A percentile compares a stretch with the other conserved stretches of the same genome.
These are phyloP conservation scores for Mastomys natalensis DNA, from an alignment of 2,113 vertebrate species.

Conservation along the genomic window DNA sequence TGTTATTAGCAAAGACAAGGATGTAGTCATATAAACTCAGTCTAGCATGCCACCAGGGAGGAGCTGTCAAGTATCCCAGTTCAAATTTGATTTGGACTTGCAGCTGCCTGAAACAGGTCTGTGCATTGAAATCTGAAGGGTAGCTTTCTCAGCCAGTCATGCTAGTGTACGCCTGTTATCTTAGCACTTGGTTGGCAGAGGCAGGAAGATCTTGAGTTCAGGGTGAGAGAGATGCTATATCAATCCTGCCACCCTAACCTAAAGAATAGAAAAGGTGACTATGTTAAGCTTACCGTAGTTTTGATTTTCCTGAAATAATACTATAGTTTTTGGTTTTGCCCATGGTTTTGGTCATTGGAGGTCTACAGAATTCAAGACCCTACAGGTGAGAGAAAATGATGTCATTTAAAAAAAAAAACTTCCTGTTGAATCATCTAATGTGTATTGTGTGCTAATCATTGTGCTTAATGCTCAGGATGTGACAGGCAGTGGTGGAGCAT, in stretches of 20 bases:
- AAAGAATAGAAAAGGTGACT: not conserved
- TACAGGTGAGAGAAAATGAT: not conserved
- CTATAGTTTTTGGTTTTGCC: not conserved
- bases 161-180: not conserved
- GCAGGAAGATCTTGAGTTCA: not conserved
- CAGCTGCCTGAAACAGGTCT: not conserved
- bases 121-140: not conserved
- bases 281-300: not conserved
- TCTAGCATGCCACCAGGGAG: not conserved
- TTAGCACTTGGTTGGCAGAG: not conserved
- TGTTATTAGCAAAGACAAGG: not conserved
- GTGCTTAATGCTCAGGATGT: not conserved
- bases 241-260: not conserved
- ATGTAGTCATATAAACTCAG: not conserved
- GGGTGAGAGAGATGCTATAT: not conserved
- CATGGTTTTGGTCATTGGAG: not conserved
- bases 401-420: not conserved
- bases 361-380: not conserved
- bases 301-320: not conserved
- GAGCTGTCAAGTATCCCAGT: not conserved
- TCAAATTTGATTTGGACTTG: not conserved
- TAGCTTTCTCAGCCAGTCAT: not conserved
- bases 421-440: not conserved
- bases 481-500: too few relatives aligned
- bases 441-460: not conserved